Evolutionary conservation across 1,140 invertebrate genomes (phyloP).

Genomic region (Chlorops oryzae): DNA sequence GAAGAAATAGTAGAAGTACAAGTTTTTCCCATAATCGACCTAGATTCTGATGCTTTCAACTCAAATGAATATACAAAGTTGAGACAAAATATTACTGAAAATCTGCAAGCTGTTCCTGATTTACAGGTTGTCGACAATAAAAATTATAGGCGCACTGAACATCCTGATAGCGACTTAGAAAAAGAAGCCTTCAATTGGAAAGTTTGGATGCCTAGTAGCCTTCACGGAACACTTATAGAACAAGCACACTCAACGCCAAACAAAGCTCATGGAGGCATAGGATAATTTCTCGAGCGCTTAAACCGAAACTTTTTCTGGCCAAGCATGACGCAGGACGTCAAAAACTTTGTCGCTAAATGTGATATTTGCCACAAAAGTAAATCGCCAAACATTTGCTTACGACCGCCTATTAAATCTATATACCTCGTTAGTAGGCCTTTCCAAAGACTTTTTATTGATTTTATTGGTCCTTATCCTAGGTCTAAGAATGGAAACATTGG

Average conservation of each 20-base stretch:
- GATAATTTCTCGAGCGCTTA: not conserved
- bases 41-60: not conserved
- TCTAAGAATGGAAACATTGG: constrained; percentile 11
- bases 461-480: constrained; percentile 15
- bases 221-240: not conserved
- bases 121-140: not conserved
- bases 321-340: not conserved
- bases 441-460: constrained; percentile 10
- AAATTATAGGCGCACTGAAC: not conserved
- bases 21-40: not conserved
- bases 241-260: constrained; percentile 3
- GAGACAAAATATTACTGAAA: not conserved
- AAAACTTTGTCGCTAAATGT: not conserved
- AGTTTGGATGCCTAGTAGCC: not conserved
- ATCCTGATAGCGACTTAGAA: not conserved
- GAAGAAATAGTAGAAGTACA: constrained; percentile 2
- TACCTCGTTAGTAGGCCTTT: constrained; percentile 11
- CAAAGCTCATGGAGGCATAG: constrained; percentile 3
- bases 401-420: not conserved
- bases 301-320: not conserved
- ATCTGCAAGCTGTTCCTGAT: not conserved
- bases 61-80: constrained; percentile 1
- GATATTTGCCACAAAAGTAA: not conserved
- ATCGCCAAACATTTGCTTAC: not conserved
- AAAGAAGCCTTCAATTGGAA: not conserved